Evolutionary conservation across 1,140 invertebrate genomes (phyloP).

Genomic region (Sycophila sp.): DNA sequence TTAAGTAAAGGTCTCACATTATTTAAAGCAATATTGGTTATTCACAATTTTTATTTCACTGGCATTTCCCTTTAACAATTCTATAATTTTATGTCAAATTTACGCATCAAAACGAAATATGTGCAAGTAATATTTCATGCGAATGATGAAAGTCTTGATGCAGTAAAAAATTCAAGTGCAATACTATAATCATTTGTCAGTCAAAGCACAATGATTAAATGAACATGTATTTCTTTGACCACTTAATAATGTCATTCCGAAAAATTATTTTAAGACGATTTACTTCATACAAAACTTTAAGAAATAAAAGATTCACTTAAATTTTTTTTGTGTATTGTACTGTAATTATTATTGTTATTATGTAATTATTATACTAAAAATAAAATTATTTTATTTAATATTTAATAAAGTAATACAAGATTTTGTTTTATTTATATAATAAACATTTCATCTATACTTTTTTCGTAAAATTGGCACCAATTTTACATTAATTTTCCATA

Average conservation of each 20-base stretch:
- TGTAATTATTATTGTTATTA: too few relatives aligned
- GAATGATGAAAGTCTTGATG: not conserved
- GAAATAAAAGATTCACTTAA: too few relatives aligned
- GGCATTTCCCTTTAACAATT: not conserved
- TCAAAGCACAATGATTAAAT: slow-evolving; percentile 12
- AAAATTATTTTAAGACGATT: slow-evolving; percentile 7
- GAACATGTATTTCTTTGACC: not conserved
- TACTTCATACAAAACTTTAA: not conserved
- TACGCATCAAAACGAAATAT: not conserved
- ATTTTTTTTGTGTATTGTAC: not conserved
- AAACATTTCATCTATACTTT: too few relatives aligned
- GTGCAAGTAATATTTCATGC: not conserved
- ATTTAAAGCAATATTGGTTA: not conserved
- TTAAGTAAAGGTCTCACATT: too few relatives aligned
- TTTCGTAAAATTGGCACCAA: too few relatives aligned
- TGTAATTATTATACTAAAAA: too few relatives aligned
- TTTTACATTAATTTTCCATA: too few relatives aligned
- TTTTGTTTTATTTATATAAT: too few relatives aligned
- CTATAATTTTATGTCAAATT: not conserved
- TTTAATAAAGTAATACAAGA: too few relatives aligned
- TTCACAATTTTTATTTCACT: not conserved
- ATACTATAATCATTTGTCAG: not conserved
- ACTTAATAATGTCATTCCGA: slow-evolving; percentile 2
- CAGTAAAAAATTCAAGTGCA: slow-evolving; percentile 5
- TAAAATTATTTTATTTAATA: too few relatives aligned